Evolutionary conservation across 2,797 vertebrate species (phyloP).

Genomic region (Acipenser ruthenus): DNA sequence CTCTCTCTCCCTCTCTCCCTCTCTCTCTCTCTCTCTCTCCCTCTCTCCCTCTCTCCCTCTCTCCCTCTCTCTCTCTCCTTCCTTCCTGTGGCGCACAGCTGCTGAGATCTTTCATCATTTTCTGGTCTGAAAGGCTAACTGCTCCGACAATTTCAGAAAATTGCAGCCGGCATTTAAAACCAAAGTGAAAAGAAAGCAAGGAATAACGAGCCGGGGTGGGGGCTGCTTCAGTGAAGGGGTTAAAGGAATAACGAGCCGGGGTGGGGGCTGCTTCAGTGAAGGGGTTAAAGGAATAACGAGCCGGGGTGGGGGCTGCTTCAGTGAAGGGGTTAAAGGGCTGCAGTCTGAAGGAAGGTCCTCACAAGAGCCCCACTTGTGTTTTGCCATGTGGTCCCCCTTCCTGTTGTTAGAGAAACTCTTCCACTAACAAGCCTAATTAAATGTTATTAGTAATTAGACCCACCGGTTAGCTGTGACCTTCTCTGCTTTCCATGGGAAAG

Average conservation of each 20-base stretch:
- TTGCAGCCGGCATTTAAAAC: constrained; percentile 3
- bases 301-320: background rate
- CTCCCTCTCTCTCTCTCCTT: background rate
- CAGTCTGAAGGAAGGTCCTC: constrained; percentile 14
- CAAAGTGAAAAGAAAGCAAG: background rate
- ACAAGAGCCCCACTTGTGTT: constrained; percentile 22
- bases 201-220: background rate
- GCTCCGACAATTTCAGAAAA: background rate
- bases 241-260: constrained; percentile 14
- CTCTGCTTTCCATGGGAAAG: constrained; percentile 29
- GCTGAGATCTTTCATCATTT: background rate
- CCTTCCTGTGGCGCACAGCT: background rate
- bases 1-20: too few relatives aligned
- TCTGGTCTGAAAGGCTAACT: background rate
- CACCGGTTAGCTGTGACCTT: constrained; percentile 44
- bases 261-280: background rate
- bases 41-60: too few relatives aligned
- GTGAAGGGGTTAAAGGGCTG: constrained; percentile 16
- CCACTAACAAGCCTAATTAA: constrained; percentile 33
- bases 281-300: background rate
- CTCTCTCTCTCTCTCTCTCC: too few relatives aligned
- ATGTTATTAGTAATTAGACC: constrained; percentile 47
- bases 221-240: background rate
- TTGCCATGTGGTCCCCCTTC: constrained; percentile 20
- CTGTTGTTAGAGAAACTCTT: constrained; percentile 24